These are phyloP conservation scores for Cacoxenus indagator DNA, from an alignment of 2,888 invertebrate species.

Conservation along the genomic window DNA sequence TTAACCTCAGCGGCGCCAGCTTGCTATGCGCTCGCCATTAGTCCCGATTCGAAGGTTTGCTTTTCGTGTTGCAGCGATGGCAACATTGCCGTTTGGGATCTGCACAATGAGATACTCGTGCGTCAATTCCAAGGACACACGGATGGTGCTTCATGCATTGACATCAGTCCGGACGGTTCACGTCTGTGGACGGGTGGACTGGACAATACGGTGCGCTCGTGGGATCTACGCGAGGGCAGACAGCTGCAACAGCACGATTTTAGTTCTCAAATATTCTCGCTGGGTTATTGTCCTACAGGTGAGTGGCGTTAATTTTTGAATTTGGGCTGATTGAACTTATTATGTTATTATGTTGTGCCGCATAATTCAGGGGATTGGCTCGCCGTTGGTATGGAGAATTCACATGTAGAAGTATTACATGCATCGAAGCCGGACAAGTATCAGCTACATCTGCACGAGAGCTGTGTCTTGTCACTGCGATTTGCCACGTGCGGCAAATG, in stretches of 20 bases:
- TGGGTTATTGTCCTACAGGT: slow-evolving; percentile 93
- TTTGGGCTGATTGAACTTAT: neutral
- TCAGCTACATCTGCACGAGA: slow-evolving; percentile 95
- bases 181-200: slow-evolving; percentile 94
- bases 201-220: slow-evolving; percentile 96
- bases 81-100: slow-evolving; percentile 96
- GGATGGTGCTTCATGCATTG: slow-evolving; percentile 98
- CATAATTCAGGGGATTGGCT: slow-evolving; percentile 91
- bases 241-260: slow-evolving; percentile 97
- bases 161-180: slow-evolving; percentile 93
- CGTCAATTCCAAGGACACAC: slow-evolving; percentile 96
- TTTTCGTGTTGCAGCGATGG: slow-evolving; percentile 99
- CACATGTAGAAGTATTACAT: slow-evolving; percentile 94
- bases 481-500: slow-evolving; percentile 98
- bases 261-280: slow-evolving; percentile 88
- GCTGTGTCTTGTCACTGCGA: slow-evolving; percentile 94
- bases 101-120: slow-evolving; percentile 91
- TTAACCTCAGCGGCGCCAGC: slow-evolving; percentile 93
- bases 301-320: slow-evolving; percentile 11
- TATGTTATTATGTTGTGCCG: neutral
- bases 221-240: slow-evolving; percentile 94
- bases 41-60: slow-evolving; percentile 97
- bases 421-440: slow-evolving; percentile 94
- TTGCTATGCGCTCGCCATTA: slow-evolving; percentile 97
- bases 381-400: slow-evolving; percentile 98